Evolutionary conservation across 2,797 vertebrate genomes (phyloP).

Genomic region (Euthynnus affinis): DNA sequence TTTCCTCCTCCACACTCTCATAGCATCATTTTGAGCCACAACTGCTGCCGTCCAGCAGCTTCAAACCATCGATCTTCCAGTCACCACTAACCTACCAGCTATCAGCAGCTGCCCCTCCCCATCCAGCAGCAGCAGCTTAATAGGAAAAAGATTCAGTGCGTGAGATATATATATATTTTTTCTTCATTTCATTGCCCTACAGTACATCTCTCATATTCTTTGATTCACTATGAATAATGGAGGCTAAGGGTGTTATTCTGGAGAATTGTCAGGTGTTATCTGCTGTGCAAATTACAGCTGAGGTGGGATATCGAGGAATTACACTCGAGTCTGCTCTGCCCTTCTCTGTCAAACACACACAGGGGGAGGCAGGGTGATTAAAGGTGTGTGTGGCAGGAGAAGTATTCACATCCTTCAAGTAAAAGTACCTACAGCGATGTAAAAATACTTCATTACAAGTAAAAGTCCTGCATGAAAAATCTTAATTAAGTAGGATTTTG

Average conservation of each 20-base stretch:
- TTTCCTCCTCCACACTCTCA: too few relatives aligned
- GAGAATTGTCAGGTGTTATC: conserved; percentile 48
- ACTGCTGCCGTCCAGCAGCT: too few relatives aligned
- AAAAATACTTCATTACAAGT: too few relatives aligned
- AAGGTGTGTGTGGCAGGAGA: not conserved
- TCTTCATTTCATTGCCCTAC: conserved; percentile 26
- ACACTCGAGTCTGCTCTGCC: conserved; percentile 3
- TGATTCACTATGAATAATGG: conserved; percentile 51
- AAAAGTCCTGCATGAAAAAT: too few relatives aligned
- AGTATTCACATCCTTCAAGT: too few relatives aligned
- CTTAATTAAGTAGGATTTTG: too few relatives aligned
- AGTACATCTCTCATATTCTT: conserved; percentile 8
- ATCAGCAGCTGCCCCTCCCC: not conserved
- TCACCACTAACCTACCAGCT: not conserved
- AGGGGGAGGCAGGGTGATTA: conserved; percentile 1
- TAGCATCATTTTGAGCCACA: too few relatives aligned
- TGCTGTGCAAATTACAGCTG: conserved; percentile 45
- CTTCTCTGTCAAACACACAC: conserved; percentile 12
- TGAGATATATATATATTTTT: not conserved
- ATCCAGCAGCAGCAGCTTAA: not conserved
- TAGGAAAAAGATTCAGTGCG: not conserved
- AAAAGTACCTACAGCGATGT: too few relatives aligned
- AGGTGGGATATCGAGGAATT: conserved; percentile 52
- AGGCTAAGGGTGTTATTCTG: conserved; percentile 33
- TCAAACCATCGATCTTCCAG: not conserved